These are phyloP conservation scores for Orgyia antiqua DNA, from an alignment of 2,888 invertebrate genomes.

Conservation along the genomic window DNA sequence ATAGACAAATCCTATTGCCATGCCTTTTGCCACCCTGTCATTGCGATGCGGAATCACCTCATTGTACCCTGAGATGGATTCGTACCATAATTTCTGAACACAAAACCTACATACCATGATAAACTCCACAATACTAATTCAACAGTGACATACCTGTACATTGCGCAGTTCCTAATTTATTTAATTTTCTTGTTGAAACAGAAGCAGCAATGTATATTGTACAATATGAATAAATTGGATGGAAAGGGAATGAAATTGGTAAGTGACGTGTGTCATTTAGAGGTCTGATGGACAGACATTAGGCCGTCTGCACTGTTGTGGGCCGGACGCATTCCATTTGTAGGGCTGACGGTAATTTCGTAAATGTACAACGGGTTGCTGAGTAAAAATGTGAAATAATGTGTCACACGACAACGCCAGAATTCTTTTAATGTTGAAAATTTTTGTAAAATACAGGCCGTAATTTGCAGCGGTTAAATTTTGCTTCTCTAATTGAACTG, in stretches of 20 bases:
- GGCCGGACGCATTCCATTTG: constrained; percentile 59
- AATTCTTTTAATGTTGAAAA: constrained; percentile 13
- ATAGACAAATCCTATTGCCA: constrained; percentile 44
- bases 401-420: constrained; percentile 46
- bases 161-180: constrained; percentile 17
- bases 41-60: constrained; percentile 71
- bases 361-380: constrained; percentile 60
- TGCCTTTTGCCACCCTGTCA: constrained; percentile 68
- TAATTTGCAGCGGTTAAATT: too few relatives aligned
- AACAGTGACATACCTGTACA: constrained; percentile 25
- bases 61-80: constrained; percentile 72
- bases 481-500: too few relatives aligned
- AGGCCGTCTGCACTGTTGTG: constrained; percentile 68
- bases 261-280: constrained; percentile 73
- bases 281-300: constrained; percentile 72
- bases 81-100: constrained; percentile 70
- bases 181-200: neutral
- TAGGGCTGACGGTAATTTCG: constrained; percentile 61
- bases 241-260: constrained; percentile 45
- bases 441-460: constrained; percentile 12
- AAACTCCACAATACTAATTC: constrained; percentile 1
- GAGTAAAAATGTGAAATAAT: constrained; percentile 49
- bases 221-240: neutral
- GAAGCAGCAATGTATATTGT: constrained; percentile 31
- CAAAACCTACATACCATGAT: constrained; percentile 35